Percentiles rank a stretch among this genome's conserved stretches.
Evolutionary conservation across 2,888 invertebrate species (phyloP).

Genomic region (Pyrgus malvae): DNA sequence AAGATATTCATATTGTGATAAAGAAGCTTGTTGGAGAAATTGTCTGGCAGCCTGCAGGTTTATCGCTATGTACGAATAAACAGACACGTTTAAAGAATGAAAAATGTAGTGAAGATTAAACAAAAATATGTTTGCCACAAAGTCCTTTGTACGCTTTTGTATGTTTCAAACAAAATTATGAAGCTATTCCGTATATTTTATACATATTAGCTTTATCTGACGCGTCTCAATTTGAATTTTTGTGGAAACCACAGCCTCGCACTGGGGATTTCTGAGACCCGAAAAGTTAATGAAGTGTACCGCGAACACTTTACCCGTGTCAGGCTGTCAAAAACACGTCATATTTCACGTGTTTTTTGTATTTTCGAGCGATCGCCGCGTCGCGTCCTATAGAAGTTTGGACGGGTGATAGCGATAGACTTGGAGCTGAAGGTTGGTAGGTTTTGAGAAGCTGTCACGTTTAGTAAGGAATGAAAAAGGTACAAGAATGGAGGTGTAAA

Average conservation of each 20-base stretch:
- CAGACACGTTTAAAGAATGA: slow-evolving; percentile 18
- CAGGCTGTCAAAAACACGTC: slow-evolving; percentile 75
- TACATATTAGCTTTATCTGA: slow-evolving; percentile 39
- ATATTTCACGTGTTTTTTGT: slow-evolving; percentile 59
- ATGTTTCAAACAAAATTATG: slow-evolving; percentile 14
- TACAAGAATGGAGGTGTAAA: slow-evolving; percentile 64
- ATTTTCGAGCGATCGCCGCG: slow-evolving; percentile 58
- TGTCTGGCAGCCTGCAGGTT: slow-evolving; percentile 12
- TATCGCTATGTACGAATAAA: slow-evolving; percentile 23
- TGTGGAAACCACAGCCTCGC: slow-evolving; percentile 34
- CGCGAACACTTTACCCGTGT: slow-evolving; percentile 70
- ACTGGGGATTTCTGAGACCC: slow-evolving; percentile 50
- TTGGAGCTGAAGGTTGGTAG: slow-evolving; percentile 9
- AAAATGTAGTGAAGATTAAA: slow-evolving; percentile 25
- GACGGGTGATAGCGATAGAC: slow-evolving; percentile 38
- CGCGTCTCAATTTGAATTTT: slow-evolving; percentile 33
- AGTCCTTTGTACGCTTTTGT: slow-evolving; percentile 39
- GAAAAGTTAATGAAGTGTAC: slow-evolving; percentile 71
- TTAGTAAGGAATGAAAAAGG: slow-evolving; percentile 57
- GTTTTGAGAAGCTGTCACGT: slow-evolving; percentile 53
- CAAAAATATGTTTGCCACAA: slow-evolving; percentile 32
- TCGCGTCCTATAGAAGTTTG: slow-evolving; percentile 58
- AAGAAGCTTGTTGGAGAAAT: slow-evolving; percentile 22
- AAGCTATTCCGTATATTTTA: slow-evolving; percentile 29
- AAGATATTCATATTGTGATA: too few relatives aligned